These are phyloP conservation scores for Scaptomyza reducta DNA, from an alignment of 2,888 invertebrate species.

Conservation along the genomic window DNA sequence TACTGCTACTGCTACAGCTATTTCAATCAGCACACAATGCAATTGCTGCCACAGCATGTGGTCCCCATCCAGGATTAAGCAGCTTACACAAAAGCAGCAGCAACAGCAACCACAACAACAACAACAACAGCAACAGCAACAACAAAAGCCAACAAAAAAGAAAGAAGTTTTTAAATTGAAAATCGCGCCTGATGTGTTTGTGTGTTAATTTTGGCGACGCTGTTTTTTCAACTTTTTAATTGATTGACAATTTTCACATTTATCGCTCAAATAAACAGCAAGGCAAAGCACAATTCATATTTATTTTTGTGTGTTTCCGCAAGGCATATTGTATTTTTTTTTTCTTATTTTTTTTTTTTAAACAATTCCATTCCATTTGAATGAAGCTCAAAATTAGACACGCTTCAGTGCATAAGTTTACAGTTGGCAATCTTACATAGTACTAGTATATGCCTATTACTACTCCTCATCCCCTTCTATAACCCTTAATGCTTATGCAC, in stretches of 20 bases:
- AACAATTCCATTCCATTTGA: conserved; percentile 48
- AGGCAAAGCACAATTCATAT: conserved; percentile 45
- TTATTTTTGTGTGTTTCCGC: conserved; percentile 26
- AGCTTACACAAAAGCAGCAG: conserved; percentile 26
- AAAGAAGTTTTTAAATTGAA: conserved; percentile 60
- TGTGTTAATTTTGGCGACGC: conserved; percentile 67
- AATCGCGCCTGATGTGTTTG: conserved; percentile 82
- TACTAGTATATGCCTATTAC: not conserved
- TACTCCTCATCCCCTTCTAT: not conserved
- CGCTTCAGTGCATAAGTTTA: conserved; percentile 46
- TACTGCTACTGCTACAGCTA: conserved; percentile 24
- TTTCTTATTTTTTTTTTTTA: conserved; percentile 26
- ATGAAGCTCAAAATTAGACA: conserved; percentile 47
- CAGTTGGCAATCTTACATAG: not conserved
- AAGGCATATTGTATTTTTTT: conserved; percentile 34
- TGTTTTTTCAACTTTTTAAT: conserved; percentile 73
- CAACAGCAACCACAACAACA: conserved; percentile 14
- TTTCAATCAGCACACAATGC: conserved; percentile 58
- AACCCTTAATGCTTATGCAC: not conserved
- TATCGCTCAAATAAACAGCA: conserved; percentile 30
- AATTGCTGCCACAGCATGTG: conserved; percentile 60
- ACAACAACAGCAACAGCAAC: conserved; percentile 4
- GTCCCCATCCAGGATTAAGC: conserved; percentile 34
- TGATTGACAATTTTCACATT: conserved; percentile 65
- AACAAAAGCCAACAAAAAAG: conserved; percentile 23